Conservation (phyloP, 2,888 invertebrate genomes). For the Nebria salina region DNA sequence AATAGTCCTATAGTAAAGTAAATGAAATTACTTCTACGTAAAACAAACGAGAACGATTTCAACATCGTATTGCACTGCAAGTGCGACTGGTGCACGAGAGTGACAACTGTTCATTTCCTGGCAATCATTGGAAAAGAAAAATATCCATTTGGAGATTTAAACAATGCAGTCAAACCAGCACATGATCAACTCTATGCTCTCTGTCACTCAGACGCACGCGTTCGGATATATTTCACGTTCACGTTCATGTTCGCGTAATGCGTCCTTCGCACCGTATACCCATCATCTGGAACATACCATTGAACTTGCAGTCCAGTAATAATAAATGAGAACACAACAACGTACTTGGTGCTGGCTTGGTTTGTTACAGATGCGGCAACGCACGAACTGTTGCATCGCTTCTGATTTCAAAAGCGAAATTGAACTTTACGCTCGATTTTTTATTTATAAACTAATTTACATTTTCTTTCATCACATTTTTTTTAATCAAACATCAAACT, state of each 20-base stretch:
- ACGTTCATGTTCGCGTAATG: not conserved
- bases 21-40: conserved; percentile 25
- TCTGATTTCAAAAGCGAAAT: not conserved
- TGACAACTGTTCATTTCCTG: conserved; percentile 28
- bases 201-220: not conserved
- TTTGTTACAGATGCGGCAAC: not conserved
- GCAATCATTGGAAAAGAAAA: not conserved
- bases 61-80: not conserved
- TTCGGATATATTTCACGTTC: not conserved
- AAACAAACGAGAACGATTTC: conserved; percentile 13
- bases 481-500: not conserved
- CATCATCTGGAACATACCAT: not conserved
- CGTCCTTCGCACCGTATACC: not conserved
- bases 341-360: not conserved
- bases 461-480: not conserved
- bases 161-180: conserved; percentile 18
- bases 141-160: not conserved
- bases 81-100: not conserved
- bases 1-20: conserved; percentile 30
- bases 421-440: not conserved
- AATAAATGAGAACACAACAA: not conserved
- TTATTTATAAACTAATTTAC: not conserved
- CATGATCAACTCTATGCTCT: not conserved
- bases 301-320: not conserved
- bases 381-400: not conserved